These are phyloP conservation scores for Fregata magnificens DNA, from an alignment of 2,113 vertebrate genomes.

Conservation along the genomic window DNA sequence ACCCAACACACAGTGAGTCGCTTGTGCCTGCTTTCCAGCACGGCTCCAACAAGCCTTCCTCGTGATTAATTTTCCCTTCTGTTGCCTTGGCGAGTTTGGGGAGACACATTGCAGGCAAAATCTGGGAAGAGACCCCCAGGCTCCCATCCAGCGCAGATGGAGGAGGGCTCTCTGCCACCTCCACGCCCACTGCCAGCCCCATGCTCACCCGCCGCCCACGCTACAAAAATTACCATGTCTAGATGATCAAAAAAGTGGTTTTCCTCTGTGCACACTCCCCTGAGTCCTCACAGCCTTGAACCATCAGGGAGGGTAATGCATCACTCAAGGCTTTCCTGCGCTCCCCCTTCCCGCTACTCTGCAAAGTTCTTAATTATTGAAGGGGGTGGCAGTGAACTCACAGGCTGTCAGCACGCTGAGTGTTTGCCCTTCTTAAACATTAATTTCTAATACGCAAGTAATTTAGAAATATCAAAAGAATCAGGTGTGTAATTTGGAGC, in stretches of 20 bases:
- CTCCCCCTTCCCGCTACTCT: background rate
- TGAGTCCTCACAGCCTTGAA: background rate
- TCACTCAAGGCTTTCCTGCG: background rate
- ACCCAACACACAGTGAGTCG: background rate
- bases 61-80: slow-evolving; percentile 29
- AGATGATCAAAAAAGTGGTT: background rate
- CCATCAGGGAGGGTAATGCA: fast-evolving
- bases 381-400: background rate
- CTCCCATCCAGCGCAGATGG: background rate
- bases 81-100: slow-evolving; percentile 7
- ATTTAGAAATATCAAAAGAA: background rate
- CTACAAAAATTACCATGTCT: fast-evolving
- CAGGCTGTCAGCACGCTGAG: background rate
- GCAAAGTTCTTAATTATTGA: background rate
- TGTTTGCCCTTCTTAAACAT: background rate
- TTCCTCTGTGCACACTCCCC: fast-evolving
- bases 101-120: background rate
- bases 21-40: background rate
- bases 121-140: background rate
- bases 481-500: background rate
- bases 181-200: background rate
- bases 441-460: background rate
- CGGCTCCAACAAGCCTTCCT: background rate
- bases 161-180: background rate
- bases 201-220: background rate